phyloP scores from a whole-genome alignment of 2,113 vertebrate species.

The Chionomys nivalis region DNA sequence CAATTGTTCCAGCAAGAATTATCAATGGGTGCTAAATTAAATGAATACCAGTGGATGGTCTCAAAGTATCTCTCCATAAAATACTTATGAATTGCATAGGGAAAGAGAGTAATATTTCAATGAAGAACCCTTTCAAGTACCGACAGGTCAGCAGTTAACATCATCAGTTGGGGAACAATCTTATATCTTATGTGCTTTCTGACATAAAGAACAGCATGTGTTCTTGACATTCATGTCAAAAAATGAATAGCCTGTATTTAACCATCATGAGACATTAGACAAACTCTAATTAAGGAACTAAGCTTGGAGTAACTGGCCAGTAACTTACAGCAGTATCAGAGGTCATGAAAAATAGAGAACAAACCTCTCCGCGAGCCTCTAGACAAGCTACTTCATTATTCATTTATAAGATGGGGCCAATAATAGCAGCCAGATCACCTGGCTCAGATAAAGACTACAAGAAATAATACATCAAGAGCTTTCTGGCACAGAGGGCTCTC shows the following conservation, averaged over 20 bases:
- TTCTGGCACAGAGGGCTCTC: background rate
- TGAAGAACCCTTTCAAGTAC: background rate
- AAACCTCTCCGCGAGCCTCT: background rate
- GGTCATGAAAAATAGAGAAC: background rate
- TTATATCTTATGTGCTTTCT: background rate
- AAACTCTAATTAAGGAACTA: background rate
- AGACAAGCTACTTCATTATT: background rate
- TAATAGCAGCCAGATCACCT: background rate
- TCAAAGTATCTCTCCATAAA: constrained; percentile 4
- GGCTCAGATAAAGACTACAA: background rate
- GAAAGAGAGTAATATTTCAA: background rate
- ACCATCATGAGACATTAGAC: background rate
- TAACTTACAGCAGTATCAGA: background rate
- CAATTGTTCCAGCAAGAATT: constrained; percentile 15
- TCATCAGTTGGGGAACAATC: background rate
- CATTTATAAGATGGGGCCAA: background rate
- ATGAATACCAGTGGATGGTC: background rate
- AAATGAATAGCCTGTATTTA: background rate
- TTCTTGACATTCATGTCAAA: background rate
- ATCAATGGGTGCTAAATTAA: constrained; percentile 5
- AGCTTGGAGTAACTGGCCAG: background rate
- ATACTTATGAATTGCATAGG: background rate
- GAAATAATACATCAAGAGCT: background rate
- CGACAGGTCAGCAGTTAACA: background rate
- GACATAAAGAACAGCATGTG: background rate